Base-by-base conservation (phyloP, 2,888 invertebrate genomes). In the Anthophora plumipes region DNA sequence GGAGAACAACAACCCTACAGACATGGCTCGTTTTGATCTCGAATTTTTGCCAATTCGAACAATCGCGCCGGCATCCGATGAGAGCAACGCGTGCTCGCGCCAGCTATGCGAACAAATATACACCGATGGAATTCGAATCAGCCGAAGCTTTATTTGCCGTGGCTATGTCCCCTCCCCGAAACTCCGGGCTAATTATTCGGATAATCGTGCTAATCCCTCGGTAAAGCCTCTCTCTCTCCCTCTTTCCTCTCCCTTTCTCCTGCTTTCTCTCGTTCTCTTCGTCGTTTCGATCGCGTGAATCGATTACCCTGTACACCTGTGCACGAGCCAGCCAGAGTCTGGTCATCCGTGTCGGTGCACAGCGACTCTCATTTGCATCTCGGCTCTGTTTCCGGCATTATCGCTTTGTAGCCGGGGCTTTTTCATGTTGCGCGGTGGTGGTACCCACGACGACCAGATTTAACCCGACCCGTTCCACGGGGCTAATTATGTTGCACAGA, bases 181-280 rank as follows among this genome's bases (percentile, higher is more conserved):
- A 86, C 89, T 86, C 80, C 50, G 77, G 82, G 89, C 87, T 92
- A 92, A 92, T 92, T 92, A 92, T 92, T 92, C 91, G 91, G 91
- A 92, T 92, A 90, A 92, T 92, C 92, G 90, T 87, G 82, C 89
- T 90, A 90, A 89, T 92, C 91, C 90, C 86, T 80, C 85, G 89
- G 63, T 87, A 86, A 87, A 89, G 84, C 89, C 71, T 64, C 73
- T n/a, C 68, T 50, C 77, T 43, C 80, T 85, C 79, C 60, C 31
- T 31, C 31, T 31, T 31, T 4, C 1, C 31, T 31, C 2, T 31
- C 31, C 4, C 31, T 1, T 4, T 31, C 31, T 31, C 31, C n/a
- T n/a, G n/a, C n/a, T n/a, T n/a, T 31, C 31, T 31, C 31, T 31
- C 31, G 1, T 4, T 31, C 31, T 31, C 31, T 31, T 31, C 31